Percentiles rank a stretch among this genome's conserved stretches.
phyloP scores from a whole-genome alignment of 2,888 invertebrate genomes.

The Thecocarcelia acutangulata region DNA sequence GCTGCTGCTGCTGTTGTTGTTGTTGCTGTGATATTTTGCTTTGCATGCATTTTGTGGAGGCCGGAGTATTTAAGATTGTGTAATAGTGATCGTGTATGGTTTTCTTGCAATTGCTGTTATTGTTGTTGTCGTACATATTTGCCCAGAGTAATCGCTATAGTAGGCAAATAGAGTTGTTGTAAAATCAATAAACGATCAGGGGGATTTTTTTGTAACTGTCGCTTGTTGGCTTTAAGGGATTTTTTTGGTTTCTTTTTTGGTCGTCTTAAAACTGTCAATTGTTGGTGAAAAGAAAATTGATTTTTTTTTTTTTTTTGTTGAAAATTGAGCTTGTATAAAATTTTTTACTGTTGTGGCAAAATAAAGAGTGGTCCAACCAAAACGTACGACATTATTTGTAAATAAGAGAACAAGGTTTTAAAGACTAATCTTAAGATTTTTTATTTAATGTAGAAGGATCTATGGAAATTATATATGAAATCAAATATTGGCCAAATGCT shows the following conservation, averaged over 20 bases:
- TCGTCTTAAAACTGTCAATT: slow-evolving; percentile 30
- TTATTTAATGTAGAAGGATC: too few relatives aligned
- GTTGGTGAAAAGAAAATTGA: slow-evolving; percentile 15
- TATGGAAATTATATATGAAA: too few relatives aligned
- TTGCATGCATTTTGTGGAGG: slow-evolving; percentile 57
- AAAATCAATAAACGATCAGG: slow-evolving; percentile 37
- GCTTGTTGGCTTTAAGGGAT: slow-evolving; percentile 34
- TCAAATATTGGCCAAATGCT: too few relatives aligned
- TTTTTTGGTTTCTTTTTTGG: neutral
- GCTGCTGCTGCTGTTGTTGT: slow-evolving; percentile 44
- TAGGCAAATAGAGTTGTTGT: slow-evolving; percentile 56
- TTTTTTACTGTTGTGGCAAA: too few relatives aligned
- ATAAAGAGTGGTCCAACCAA: too few relatives aligned
- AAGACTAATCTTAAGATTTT: neutral
- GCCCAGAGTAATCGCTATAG: slow-evolving; percentile 14
- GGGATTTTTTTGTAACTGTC: slow-evolving; percentile 40
- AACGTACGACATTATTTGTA: too few relatives aligned
- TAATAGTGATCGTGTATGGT: slow-evolving; percentile 58
- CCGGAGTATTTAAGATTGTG: slow-evolving; percentile 63
- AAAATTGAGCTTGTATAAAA: too few relatives aligned
- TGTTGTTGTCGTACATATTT: slow-evolving; percentile 19
- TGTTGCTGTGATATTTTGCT: slow-evolving; percentile 53
- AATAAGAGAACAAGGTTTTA: too few relatives aligned
- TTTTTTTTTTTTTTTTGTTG: neutral
- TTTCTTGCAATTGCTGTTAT: slow-evolving; percentile 10